phyloP scores from a whole-genome alignment of 2,888 invertebrate species.

The Andrena praecox region DNA sequence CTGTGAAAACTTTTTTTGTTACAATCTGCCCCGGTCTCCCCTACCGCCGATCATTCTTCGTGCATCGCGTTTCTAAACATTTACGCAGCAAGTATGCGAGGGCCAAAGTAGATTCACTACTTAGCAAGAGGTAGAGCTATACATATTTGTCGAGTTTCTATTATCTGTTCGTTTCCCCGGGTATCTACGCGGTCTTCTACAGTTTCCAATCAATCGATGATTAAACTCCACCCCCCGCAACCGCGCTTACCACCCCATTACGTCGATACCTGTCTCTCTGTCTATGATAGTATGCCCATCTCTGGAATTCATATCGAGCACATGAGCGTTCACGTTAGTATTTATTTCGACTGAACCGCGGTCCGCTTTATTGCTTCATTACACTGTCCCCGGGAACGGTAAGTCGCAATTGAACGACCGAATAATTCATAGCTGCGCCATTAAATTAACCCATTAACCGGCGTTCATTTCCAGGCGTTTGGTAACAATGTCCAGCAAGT shows the following conservation, averaged over 20 bases:
- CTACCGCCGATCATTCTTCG: background rate
- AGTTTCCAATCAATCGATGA: constrained; percentile 6
- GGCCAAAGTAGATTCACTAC: background rate
- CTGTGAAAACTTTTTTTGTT: too few species aligned
- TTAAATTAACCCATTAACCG: constrained; percentile 22
- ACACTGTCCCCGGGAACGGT: background rate
- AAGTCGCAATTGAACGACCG: background rate
- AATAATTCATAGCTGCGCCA: constrained; percentile 7
- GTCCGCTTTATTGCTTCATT: background rate
- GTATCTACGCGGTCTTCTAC: background rate
- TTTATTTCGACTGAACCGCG: background rate
- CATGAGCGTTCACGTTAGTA: background rate
- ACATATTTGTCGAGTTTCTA: background rate
- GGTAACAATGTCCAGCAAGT: constrained; percentile 25
- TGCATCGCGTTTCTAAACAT: background rate
- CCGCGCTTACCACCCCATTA: background rate
- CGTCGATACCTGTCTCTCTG: background rate
- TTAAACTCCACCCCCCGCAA: background rate
- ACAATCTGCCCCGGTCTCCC: too few species aligned
- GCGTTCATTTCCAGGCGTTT: constrained; percentile 4
- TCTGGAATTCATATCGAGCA: background rate
- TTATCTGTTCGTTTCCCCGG: background rate
- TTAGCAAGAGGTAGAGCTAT: background rate
- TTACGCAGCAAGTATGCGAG: background rate
- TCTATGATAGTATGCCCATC: background rate